Conservation (phyloP, 2,888 invertebrate species). For the Polietes domitor region DNA sequence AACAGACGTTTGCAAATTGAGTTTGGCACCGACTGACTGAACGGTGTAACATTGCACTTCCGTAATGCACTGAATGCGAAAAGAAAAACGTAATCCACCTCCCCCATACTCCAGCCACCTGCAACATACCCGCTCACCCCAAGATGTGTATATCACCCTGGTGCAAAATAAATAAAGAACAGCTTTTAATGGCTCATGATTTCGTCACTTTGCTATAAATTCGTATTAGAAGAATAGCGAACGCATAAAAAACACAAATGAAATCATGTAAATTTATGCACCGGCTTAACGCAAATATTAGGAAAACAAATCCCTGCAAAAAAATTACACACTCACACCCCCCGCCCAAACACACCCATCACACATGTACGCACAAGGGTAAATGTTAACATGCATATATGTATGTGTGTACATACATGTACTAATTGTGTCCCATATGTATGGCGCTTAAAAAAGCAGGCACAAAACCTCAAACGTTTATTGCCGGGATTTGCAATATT, state of each 20-base stretch:
- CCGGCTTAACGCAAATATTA: constrained; percentile 67
- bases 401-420: too few species aligned
- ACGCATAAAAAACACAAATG: constrained; percentile 29
- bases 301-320: constrained; percentile 52
- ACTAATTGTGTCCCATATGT: constrained; percentile 66
- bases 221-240: constrained; percentile 54
- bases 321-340: constrained; percentile 7
- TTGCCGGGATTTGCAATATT: constrained; percentile 51
- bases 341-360: constrained; percentile 44
- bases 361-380: constrained; percentile 46
- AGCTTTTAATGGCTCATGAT: constrained; percentile 53
- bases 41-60: neutral
- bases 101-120: neutral
- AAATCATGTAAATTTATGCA: constrained; percentile 68
- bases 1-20: constrained; percentile 55
- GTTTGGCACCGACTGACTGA: constrained; percentile 12
- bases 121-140: neutral
- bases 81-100: too few species aligned
- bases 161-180: constrained; percentile 17
- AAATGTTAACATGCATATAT: constrained; percentile 33
- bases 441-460: constrained; percentile 32
- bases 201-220: constrained; percentile 61
- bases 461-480: constrained; percentile 42
- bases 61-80: neutral
- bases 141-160: neutral